Percentiles rank a stretch among this genome's conserved stretches.
Conservation (phyloP, 2,113 vertebrate species). For the Prionailurus bengalensis region DNA sequence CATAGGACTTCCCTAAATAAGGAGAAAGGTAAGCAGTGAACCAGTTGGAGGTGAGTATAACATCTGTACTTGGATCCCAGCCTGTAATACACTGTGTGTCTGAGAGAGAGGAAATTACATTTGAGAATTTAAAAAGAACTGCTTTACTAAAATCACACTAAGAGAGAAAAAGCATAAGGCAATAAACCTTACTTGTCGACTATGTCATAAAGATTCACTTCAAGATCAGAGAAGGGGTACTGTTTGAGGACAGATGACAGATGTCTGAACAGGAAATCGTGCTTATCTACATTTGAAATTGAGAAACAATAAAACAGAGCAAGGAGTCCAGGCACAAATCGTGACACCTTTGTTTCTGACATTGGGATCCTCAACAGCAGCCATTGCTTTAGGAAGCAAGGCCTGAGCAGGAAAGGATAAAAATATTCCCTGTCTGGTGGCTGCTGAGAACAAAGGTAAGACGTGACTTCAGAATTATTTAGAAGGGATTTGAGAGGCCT, state of each 20-base stretch:
- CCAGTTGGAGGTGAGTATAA: neutral
- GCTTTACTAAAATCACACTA: neutral
- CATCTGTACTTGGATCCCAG: neutral
- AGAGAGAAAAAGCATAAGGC: neutral
- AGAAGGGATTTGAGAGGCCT: neutral
- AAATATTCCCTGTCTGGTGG: neutral
- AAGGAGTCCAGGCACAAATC: neutral
- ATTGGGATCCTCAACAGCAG: neutral
- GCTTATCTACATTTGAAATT: neutral
- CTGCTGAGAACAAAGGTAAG: neutral
- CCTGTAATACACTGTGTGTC: neutral
- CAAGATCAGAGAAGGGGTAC: neutral
- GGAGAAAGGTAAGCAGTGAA: neutral
- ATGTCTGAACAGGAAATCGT: neutral
- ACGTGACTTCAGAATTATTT: neutral
- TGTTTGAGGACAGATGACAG: constrained; percentile 7
- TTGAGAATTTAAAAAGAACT: neutral
- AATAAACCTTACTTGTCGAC: neutral
- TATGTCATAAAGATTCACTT: neutral
- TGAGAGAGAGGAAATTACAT: neutral
- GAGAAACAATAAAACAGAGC: neutral
- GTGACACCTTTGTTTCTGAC: neutral
- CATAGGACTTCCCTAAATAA: neutral
- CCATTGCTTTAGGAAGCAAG: neutral
- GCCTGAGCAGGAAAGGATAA: neutral